phyloP scores from a whole-genome alignment of 2,797 vertebrate species.

The Micropoecilia bifurca region DNA sequence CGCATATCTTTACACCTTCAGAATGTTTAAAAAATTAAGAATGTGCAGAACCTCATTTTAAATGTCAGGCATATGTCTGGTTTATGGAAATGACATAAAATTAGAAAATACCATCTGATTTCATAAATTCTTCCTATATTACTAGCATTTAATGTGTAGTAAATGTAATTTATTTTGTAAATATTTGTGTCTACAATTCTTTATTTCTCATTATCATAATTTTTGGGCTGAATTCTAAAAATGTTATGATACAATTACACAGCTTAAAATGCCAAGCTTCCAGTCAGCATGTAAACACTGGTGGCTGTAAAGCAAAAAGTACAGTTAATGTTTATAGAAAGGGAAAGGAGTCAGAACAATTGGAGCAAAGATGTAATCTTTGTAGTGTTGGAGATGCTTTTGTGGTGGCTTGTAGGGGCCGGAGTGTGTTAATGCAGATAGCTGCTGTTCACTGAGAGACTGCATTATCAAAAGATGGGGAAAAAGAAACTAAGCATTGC shows the following conservation, averaged over 20 bases:
- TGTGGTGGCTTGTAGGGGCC: neutral
- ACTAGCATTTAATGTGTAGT: neutral
- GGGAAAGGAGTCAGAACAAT: neutral
- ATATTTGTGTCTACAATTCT: neutral
- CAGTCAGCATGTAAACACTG: neutral
- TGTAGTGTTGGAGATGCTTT: neutral
- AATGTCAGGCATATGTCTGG: neutral
- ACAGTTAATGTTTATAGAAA: neutral
- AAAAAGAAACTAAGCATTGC: neutral
- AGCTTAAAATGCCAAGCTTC: neutral
- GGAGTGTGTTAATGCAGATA: neutral
- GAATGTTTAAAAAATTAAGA: neutral
- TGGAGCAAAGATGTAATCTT: neutral
- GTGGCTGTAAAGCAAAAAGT: neutral
- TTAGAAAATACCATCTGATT: neutral
- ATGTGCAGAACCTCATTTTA: neutral
- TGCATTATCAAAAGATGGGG: neutral
- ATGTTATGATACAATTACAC: neutral
- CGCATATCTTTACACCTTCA: too few relatives aligned
- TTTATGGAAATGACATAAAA: neutral
- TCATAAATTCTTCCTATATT: neutral
- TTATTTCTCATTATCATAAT: too few relatives aligned
- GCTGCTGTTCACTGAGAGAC: neutral
- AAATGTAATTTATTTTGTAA: neutral
- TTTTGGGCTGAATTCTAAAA: neutral